Percentiles rank a stretch among this genome's conserved stretches.
Evolutionary conservation across 2,888 invertebrate species (phyloP).

Genomic region (Hoplodrina ambigua): DNA sequence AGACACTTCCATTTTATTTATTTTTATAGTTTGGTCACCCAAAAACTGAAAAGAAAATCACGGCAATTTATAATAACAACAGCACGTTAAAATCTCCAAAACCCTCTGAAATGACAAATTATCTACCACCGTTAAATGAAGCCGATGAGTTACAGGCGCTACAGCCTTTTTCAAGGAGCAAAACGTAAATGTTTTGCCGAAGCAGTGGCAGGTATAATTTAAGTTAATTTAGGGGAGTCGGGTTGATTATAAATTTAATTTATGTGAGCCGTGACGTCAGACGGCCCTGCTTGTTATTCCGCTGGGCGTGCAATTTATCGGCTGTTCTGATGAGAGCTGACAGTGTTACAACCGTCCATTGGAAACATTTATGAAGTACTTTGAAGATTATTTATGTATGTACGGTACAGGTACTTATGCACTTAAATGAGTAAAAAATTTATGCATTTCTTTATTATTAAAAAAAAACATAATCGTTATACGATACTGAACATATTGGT

Average conservation of each 20-base stretch:
- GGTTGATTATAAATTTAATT: conserved; percentile 89
- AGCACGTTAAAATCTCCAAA: conserved; percentile 35
- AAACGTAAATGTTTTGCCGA: conserved; percentile 86
- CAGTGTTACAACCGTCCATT: conserved; percentile 70
- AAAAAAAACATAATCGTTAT: neutral
- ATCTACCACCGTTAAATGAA: conserved; percentile 74
- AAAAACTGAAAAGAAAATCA: neutral
- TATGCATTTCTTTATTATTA: neutral
- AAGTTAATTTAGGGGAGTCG: conserved; percentile 84
- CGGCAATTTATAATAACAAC: conserved; percentile 8
- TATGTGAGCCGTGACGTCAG: conserved; percentile 83
- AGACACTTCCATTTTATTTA: too few species aligned
- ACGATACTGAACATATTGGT: too few species aligned
- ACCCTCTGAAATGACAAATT: conserved; percentile 72
- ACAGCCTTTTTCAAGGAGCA: conserved; percentile 77
- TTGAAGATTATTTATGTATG: conserved; percentile 42
- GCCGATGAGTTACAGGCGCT: conserved; percentile 72
- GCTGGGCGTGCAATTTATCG: conserved; percentile 81
- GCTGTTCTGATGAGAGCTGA: conserved; percentile 79
- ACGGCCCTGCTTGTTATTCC: conserved; percentile 83
- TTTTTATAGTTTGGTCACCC: too few species aligned
- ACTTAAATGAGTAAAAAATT: neutral
- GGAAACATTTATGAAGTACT: conserved; percentile 60
- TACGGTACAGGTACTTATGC: neutral
- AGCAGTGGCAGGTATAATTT: conserved; percentile 87